These are phyloP conservation scores for Mormoops blainvillei DNA, from an alignment of 2,113 vertebrate species.

Conservation along the genomic window DNA sequence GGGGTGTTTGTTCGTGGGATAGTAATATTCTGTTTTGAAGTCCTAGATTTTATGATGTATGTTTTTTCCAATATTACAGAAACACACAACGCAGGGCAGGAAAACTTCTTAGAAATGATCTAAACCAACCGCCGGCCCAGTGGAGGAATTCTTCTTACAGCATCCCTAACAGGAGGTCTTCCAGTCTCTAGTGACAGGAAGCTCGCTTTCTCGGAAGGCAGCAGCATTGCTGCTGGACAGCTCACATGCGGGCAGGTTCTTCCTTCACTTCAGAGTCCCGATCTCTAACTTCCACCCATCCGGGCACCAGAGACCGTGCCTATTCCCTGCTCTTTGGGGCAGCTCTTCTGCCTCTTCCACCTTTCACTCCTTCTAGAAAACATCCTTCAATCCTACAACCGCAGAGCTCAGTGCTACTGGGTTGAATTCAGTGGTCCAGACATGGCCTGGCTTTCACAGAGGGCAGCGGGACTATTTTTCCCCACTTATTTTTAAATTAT, in stretches of 20 bases:
- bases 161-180: neutral
- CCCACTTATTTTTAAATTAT: slow-evolving; percentile 5
- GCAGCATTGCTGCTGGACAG: neutral
- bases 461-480: neutral
- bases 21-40: neutral
- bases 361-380: neutral
- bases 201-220: neutral
- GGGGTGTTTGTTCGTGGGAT: neutral
- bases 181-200: neutral
- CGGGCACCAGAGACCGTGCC: neutral
- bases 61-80: neutral
- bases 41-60: neutral
- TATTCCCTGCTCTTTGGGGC: neutral
- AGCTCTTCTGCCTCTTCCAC: neutral
- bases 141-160: neutral
- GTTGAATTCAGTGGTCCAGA: neutral
- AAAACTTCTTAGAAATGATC: neutral
- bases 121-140: neutral
- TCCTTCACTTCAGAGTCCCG: neutral
- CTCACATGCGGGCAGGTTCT: neutral
- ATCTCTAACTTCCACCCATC: neutral
- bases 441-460: neutral
- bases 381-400: neutral
- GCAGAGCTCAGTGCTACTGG: neutral
- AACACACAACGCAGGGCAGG: neutral